A percentile compares a stretch with the other conserved stretches of the same genome.
Evolutionary conservation across 2,113 vertebrate species (phyloP).

Genomic region (Sinocyclocheilus anshuiensis): DNA sequence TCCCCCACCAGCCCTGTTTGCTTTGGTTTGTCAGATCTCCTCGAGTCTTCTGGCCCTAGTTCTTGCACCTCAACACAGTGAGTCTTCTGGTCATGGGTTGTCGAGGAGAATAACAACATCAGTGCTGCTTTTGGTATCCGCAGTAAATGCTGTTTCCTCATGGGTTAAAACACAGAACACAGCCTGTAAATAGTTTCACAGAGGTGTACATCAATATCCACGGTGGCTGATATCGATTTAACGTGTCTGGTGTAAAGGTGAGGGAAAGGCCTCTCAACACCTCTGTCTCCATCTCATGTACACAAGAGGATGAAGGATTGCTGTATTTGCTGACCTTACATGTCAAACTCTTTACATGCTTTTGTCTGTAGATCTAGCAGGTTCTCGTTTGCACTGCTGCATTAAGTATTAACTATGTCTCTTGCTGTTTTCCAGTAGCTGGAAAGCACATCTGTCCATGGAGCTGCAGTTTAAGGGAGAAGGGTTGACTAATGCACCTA

Average conservation of each 20-base stretch:
- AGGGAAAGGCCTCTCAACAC: neutral
- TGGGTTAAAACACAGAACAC: conserved; percentile 22
- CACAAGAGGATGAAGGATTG: neutral
- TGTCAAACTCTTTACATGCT: neutral
- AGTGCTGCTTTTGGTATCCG: neutral
- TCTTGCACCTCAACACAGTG: neutral
- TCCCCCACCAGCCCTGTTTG: neutral
- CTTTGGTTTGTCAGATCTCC: neutral
- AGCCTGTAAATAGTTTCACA: conserved; percentile 11
- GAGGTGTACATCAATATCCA: conserved; percentile 12
- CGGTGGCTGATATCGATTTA: neutral
- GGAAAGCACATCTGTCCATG: neutral
- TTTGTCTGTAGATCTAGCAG: neutral
- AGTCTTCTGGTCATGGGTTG: neutral
- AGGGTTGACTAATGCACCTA: conserved; percentile 21
- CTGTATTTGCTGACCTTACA: neutral
- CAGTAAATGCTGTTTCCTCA: neutral
- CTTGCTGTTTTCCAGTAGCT: conserved; percentile 13
- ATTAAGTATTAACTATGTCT: neutral
- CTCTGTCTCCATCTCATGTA: neutral
- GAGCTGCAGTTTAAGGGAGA: neutral
- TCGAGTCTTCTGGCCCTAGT: neutral
- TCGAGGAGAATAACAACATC: neutral
- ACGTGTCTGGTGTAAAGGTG: conserved; percentile 1
- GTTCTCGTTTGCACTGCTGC: neutral